Base-by-base conservation (phyloP, 2,888 invertebrate genomes). In the Nomada fabriciana region DNA sequence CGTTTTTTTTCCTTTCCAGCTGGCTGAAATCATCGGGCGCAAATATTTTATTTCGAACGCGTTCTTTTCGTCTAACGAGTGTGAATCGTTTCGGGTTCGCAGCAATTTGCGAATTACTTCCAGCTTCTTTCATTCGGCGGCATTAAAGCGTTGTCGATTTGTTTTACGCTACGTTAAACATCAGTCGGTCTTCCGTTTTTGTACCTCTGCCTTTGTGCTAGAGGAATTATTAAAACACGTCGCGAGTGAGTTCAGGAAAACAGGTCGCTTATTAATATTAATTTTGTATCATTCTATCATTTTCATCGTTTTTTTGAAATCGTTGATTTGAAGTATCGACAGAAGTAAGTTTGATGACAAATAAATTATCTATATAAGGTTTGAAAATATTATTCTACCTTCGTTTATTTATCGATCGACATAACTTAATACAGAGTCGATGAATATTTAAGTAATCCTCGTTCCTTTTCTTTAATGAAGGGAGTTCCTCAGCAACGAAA, bases 131-230 rank as follows among this genome's bases (percentile, higher is more conserved):
- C 55, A n/a, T 61, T 68, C 23, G 15, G 0, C 23, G 3, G 18
- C 9, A 50, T 52, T 61, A 53, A 50, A 73, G 25, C 42, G 60
- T 55, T 36, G 61, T 11, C 43, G 61, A 67, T 78, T 63, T 67
- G 47, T 63, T 73, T 78, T 20, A 61, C 67, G 61, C 13, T 67
- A 50, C 61, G 61, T 68, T 67, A 55, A 72, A 73, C n/a, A 29
- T 23, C 47, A 52, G 1, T 65, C 59, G 18, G 20, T 20, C 20
- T 20, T 9, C 10, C 55, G 20, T 57, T 47, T 20, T 25, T 43
- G 1, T 2, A 25, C 20, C n/a, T 2, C 29, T 20, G 5, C 15
- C 43, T 47, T 10, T 13, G 9, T 18, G 20, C 2, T 5, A 63
- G 9, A 11, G 42, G 11, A 43, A 57, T 73, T 52, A 61, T 52